A percentile compares a stretch with the other conserved stretches of the same genome.
phyloP scores from a whole-genome alignment of 2,888 invertebrate species.

The Scaptomyza flava region DNA sequence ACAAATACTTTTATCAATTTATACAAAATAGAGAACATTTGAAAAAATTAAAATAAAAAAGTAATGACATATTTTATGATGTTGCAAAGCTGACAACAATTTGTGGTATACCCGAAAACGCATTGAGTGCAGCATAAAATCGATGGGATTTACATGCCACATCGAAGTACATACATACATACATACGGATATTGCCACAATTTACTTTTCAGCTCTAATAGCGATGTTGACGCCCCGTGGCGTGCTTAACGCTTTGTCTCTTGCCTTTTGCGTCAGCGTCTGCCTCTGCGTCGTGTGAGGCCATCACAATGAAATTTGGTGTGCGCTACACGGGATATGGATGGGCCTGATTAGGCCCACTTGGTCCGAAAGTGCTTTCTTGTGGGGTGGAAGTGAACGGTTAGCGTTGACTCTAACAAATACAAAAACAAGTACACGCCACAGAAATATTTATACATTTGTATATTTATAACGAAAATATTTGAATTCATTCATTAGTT shows the following conservation, averaged over 20 bases:
- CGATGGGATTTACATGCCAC: constrained; percentile 51
- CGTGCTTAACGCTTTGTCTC: constrained; percentile 20
- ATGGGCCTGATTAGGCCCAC: constrained; percentile 57
- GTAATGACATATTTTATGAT: too few relatives aligned
- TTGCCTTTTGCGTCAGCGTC: neutral
- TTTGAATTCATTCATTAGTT: constrained; percentile 53
- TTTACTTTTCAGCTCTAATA: constrained; percentile 65
- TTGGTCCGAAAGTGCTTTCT: constrained; percentile 26
- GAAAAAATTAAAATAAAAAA: too few relatives aligned
- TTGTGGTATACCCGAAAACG: constrained; percentile 12
- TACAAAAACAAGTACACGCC: constrained; percentile 1
- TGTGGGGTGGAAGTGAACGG: constrained; percentile 67
- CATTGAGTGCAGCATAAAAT: constrained; percentile 20
- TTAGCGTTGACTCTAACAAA: constrained; percentile 42
- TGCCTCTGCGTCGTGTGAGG: constrained; percentile 43
- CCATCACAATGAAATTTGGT: constrained; percentile 26
- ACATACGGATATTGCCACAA: constrained; percentile 49
- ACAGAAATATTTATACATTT: neutral
- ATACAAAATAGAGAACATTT: too few relatives aligned
- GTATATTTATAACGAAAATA: neutral
- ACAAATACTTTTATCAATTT: too few relatives aligned
- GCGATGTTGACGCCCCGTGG: constrained; percentile 57
- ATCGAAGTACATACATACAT: constrained; percentile 23
- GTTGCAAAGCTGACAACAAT: neutral
- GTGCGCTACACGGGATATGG: constrained; percentile 18